phyloP scores from a whole-genome alignment of 2,797 vertebrate genomes.

The Diceros bicornis region DNA sequence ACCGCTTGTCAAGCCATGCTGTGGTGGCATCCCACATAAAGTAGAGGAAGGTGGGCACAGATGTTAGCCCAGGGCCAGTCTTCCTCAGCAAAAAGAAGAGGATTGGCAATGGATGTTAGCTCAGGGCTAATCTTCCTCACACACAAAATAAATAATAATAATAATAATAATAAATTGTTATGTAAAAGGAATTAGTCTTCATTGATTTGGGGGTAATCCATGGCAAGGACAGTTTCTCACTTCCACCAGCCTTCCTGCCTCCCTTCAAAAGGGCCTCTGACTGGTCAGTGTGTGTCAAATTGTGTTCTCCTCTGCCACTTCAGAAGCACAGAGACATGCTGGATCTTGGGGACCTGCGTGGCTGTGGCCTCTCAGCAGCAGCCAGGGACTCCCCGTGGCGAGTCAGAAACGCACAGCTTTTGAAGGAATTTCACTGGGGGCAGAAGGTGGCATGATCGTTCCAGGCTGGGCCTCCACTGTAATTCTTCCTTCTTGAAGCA shows the following conservation, averaged over 20 bases:
- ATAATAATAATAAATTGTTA: background rate
- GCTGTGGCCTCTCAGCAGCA: background rate
- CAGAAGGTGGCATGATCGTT: background rate
- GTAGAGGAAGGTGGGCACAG: too few relatives aligned
- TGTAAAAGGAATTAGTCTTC: background rate
- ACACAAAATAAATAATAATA: too few relatives aligned
- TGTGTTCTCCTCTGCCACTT: background rate
- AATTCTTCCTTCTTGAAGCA: background rate
- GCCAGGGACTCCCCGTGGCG: background rate
- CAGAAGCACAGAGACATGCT: background rate
- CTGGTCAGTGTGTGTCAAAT: background rate
- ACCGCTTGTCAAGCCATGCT: too few relatives aligned
- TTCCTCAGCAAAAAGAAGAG: too few relatives aligned
- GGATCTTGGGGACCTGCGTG: accelerated
- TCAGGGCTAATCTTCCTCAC: too few relatives aligned
- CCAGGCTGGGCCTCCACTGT: background rate
- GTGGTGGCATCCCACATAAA: too few relatives aligned
- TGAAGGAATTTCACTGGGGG: background rate
- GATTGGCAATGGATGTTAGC: too few relatives aligned
- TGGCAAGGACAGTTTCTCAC: background rate
- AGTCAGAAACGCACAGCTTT: background rate
- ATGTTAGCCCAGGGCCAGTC: too few relatives aligned
- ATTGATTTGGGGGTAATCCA: background rate
- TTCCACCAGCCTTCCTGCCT: background rate
- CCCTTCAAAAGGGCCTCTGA: background rate